Percentiles rank a stretch among this genome's conserved stretches.
These are phyloP conservation scores for Gambelia wislizenii DNA, from an alignment of 2,797 vertebrate genomes.

Conservation along the genomic window DNA sequence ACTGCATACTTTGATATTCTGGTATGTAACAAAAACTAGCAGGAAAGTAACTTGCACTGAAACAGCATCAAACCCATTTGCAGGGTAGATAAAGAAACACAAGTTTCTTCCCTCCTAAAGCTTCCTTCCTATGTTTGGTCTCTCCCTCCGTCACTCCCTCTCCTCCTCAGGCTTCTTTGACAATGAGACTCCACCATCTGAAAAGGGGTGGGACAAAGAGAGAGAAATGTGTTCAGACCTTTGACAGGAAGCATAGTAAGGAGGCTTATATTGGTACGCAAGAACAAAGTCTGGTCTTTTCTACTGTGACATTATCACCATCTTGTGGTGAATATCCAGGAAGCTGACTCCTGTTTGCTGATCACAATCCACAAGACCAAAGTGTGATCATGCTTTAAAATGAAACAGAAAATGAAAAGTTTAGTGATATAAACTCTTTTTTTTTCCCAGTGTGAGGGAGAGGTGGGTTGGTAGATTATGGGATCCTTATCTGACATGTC, in stretches of 20 bases:
- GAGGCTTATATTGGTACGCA: slow-evolving; percentile 65
- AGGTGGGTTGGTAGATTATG: background rate
- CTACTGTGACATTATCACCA: slow-evolving; percentile 84
- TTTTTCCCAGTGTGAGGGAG: background rate
- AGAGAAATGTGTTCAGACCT: slow-evolving; percentile 69
- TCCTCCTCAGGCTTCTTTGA: background rate
- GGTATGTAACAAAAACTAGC: background rate
- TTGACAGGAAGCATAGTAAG: slow-evolving; percentile 77
- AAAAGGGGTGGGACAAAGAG: background rate
- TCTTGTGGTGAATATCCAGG: slow-evolving; percentile 77
- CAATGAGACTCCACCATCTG: background rate
- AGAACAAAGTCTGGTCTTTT: slow-evolving; percentile 68
- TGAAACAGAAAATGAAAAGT: slow-evolving; percentile 6
- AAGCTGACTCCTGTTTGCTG: slow-evolving; percentile 75
- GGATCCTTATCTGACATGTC: background rate
- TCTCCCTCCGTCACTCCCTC: background rate
- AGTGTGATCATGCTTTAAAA: slow-evolving; percentile 65
- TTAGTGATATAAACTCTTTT: slow-evolving; percentile 1
- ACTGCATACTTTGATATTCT: no score
- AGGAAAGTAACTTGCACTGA: background rate
- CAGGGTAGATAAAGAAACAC: background rate
- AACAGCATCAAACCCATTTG: background rate
- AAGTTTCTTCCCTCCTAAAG: background rate
- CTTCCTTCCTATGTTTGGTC: background rate
- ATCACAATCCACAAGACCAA: slow-evolving; percentile 73